A percentile compares a stretch with the other conserved stretches of the same genome.
phyloP scores from a whole-genome alignment of 53 echinoderm and acorn worm species.

The Astropecten irregularis region DNA sequence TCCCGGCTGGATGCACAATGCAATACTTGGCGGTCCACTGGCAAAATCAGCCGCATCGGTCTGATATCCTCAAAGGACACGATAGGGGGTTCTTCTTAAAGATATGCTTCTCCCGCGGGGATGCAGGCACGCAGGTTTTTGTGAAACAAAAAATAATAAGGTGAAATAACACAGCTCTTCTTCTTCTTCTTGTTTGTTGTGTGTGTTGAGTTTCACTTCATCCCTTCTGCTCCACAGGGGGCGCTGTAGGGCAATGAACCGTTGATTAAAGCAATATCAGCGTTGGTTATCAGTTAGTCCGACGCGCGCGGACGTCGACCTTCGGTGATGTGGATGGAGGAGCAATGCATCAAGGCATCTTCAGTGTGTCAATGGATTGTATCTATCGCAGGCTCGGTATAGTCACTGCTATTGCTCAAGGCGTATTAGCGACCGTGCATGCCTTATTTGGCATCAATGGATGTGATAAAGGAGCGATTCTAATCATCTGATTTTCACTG shows the following conservation, averaged over 20 bases:
- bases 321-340: background rate
- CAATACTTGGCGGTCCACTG: background rate
- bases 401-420: too few species aligned
- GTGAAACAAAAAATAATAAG: background rate
- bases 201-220: too few species aligned
- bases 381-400: too few species aligned
- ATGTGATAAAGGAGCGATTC: too few species aligned
- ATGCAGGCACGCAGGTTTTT: background rate
- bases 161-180: too few species aligned
- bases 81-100: background rate
- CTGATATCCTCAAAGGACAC: background rate
- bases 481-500: too few species aligned
- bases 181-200: too few species aligned
- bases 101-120: conserved; percentile 1
- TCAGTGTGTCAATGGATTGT: conserved; percentile 14
- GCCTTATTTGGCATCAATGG: too few species aligned
- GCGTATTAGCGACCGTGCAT: too few species aligned
- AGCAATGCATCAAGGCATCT: too few species aligned
- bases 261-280: conserved; percentile 35
- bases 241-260: conserved; percentile 47
- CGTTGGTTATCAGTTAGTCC: conserved; percentile 3
- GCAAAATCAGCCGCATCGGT: conserved; percentile 16
- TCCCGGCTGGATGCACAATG: background rate
- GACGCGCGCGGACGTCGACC: conserved; percentile 32
- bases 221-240: conserved; percentile 6